These are phyloP conservation scores for Amiota mariae DNA, from an alignment of 2,888 invertebrate species.

Conservation along the genomic window DNA sequence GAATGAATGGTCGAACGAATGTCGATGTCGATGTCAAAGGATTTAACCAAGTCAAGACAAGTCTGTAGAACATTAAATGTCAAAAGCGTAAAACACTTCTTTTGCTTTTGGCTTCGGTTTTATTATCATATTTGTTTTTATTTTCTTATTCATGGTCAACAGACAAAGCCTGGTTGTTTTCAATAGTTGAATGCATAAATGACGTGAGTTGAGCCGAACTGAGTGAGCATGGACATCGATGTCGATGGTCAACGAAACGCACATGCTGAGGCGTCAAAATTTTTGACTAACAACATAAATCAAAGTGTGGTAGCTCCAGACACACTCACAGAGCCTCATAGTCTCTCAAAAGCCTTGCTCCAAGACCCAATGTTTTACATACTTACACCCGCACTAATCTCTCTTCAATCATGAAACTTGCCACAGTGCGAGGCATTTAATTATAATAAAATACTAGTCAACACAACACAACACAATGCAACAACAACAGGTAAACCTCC, in stretches of 20 bases:
- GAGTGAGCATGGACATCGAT: slow-evolving; percentile 7
- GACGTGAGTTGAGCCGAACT: slow-evolving; percentile 46
- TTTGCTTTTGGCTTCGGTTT: background rate
- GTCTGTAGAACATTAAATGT: slow-evolving; percentile 53
- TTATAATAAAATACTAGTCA: slow-evolving; percentile 46
- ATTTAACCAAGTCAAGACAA: slow-evolving; percentile 46
- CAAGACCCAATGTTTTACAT: slow-evolving; percentile 35
- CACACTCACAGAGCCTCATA: no score
- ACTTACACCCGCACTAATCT: slow-evolving; percentile 43
- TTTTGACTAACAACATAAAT: slow-evolving; percentile 60
- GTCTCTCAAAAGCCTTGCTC: background rate
- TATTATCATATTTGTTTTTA: background rate
- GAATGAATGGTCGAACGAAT: slow-evolving; percentile 38
- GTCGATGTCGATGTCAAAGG: slow-evolving; percentile 65
- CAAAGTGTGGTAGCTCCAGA: slow-evolving; percentile 44
- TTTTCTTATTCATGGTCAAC: slow-evolving; percentile 58
- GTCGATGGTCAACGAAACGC: slow-evolving; percentile 16
- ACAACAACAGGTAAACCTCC: slow-evolving; percentile 35
- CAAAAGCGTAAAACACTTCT: slow-evolving; percentile 49
- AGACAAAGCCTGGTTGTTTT: background rate
- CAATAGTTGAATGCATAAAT: slow-evolving; percentile 25
- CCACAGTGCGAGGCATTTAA: slow-evolving; percentile 49
- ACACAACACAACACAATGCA: slow-evolving; percentile 33
- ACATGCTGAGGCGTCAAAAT: slow-evolving; percentile 65
- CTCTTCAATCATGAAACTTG: background rate